Base-by-base conservation (phyloP, 2,797 vertebrate genomes). In the Fistularia tabacaria region DNA sequence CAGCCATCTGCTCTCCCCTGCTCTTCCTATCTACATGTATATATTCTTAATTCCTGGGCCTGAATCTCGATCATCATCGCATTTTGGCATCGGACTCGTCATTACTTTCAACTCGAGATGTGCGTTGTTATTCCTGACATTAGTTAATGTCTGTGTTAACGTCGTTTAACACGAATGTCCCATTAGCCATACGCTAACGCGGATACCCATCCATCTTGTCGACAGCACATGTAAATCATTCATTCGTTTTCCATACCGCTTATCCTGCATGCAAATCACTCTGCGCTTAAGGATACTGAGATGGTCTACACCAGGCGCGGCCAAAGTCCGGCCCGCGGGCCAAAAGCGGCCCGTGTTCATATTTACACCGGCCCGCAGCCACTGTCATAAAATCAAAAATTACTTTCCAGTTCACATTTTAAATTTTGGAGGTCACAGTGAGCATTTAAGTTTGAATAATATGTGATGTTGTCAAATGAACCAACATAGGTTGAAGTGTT, bases 1-100 rank as follows among this genome's bases (percentile, higher is more conserved):
- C 56, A 36, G 49, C 63, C 71, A 68, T 76, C 68, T 75, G 72
- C 66, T 66, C n/a, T 15, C 9, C 62, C 38, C 54, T 48, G 14
- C 46, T 36, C 46, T 9, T 56, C 14, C 45, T 14, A 3, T 8
- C 9, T 10, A 10, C 10, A 61, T 59, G 51, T 36, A 67, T 52
- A 44, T 54, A 48, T 59, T 52, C 59, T 67, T n/a, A 67, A 77
- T 62, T 62, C 53, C 49, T 57, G 54, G n/a, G 49, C 39, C 61
- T 66, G 56, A 69, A 64, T 64, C 37, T 38, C 48, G 56, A 52
- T 57, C 6, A 48, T 42, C 73, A 53, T 10, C n/a, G 4, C 7
- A 25, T 38, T 64, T 58, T 69, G 58, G 58, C 66, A 55, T 54
- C 40, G 14, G 41, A 47, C 45, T 11, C 15, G 39, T 65, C 40